Conservation (phyloP, 1,140 invertebrate genomes). For the Philopotamus ludificatus region DNA sequence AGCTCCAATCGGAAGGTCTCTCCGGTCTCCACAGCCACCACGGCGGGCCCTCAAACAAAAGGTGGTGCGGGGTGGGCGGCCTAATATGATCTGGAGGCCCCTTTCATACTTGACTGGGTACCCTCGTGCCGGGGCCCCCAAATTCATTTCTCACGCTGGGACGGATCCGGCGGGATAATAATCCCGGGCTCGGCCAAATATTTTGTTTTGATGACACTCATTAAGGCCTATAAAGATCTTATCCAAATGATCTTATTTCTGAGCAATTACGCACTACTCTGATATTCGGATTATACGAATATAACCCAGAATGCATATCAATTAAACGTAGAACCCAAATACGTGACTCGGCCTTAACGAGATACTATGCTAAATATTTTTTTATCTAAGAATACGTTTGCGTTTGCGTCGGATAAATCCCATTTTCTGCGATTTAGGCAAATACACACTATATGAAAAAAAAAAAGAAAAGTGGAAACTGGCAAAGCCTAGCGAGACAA, state of each 20-base stretch:
- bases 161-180: not conserved
- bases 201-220: slow-evolving; percentile 34
- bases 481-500: not conserved
- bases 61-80: slow-evolving; percentile 19
- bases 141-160: not conserved
- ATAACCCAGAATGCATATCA: no score
- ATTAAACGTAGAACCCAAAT: no score
- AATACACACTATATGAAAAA: no score
- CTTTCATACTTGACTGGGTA: slow-evolving; percentile 40
- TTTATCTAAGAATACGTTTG: no score
- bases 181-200: no score
- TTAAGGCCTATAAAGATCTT: slow-evolving; percentile 33
- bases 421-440: no score
- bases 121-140: slow-evolving; percentile 4
- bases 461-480: not conserved
- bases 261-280: no score
- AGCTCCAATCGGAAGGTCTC: slow-evolving; percentile 35
- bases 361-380: no score
- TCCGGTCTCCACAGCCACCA: not conserved
- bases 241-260: slow-evolving; percentile 32
- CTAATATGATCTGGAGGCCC: slow-evolving; percentile 40
- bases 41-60: slow-evolving; percentile 35
- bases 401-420: no score
- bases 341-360: no score
- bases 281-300: no score